A percentile compares a stretch with the other conserved stretches of the same genome.
These are phyloP conservation scores for Aptenodytes patagonicus DNA, from an alignment of 2,113 vertebrate genomes.

Conservation along the genomic window DNA sequence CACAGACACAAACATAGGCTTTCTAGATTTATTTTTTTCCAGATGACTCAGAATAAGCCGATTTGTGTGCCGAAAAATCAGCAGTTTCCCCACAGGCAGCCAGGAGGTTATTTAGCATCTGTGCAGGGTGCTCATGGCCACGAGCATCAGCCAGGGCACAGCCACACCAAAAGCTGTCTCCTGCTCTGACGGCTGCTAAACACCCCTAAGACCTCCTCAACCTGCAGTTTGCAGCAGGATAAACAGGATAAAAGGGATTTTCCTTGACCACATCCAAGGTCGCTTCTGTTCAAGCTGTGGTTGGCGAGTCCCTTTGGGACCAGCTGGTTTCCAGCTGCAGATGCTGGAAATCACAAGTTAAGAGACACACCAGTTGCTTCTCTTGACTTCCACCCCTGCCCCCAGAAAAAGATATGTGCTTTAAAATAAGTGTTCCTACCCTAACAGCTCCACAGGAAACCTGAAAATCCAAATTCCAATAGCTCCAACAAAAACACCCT, in stretches of 20 bases:
- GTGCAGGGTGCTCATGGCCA: accelerated
- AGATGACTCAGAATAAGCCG: neutral
- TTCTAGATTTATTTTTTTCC: neutral
- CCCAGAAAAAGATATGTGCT: neutral
- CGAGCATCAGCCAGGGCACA: neutral
- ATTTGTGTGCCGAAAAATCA: neutral
- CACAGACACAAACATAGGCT: neutral
- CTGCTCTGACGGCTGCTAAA: neutral
- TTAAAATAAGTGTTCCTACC: neutral
- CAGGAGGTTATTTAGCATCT: neutral
- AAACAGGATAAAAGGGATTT: neutral
- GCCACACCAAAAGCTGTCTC: accelerated
- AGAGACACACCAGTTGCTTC: neutral
- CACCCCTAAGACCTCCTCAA: no score
- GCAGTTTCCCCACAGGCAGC: neutral
- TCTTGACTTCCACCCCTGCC: neutral
- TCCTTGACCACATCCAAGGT: neutral
- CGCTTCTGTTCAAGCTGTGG: neutral
- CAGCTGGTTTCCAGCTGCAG: neutral
- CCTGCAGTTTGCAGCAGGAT: neutral
- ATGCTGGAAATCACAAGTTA: neutral
- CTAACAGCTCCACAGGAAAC: neutral
- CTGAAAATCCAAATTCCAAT: neutral
- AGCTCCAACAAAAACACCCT: neutral
- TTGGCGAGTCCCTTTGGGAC: neutral